Conservation (phyloP, 1,140 invertebrate genomes). For the Matsumurasca onukii region DNA sequence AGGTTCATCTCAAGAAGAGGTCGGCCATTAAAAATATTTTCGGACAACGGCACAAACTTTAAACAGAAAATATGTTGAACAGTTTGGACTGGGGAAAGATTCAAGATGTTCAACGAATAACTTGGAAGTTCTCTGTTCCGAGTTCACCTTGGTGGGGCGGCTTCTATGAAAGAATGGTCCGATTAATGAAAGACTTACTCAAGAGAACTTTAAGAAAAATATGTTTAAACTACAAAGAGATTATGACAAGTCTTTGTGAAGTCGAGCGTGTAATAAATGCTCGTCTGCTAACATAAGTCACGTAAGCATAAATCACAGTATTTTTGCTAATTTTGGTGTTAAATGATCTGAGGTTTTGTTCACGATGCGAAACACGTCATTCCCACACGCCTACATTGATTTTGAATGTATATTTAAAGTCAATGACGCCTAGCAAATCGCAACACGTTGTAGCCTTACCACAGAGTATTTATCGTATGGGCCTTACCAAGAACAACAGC, state of each 20-base stretch:
- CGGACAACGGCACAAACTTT: slow-evolving; percentile 50
- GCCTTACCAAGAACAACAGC: no score
- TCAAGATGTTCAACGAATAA: slow-evolving; percentile 39
- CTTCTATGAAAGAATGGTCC: slow-evolving; percentile 46
- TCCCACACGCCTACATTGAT: no score
- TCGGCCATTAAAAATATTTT: slow-evolving; percentile 45
- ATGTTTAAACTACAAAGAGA: slow-evolving; percentile 28
- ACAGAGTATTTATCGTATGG: no score
- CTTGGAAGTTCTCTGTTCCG: slow-evolving; percentile 50
- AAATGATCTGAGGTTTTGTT: no score
- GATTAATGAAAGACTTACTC: slow-evolving; percentile 35
- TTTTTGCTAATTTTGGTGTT: no score
- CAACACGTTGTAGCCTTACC: no score
- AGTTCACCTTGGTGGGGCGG: slow-evolving; percentile 46
- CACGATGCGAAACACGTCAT: no score
- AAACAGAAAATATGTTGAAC: slow-evolving; percentile 40
- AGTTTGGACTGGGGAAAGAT: slow-evolving; percentile 43
- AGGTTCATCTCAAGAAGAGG: slow-evolving; percentile 45
- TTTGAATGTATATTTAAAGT: no score
- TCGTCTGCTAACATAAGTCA: slow-evolving; percentile 45
- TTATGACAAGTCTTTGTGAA: slow-evolving; percentile 30
- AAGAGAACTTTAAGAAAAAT: slow-evolving; percentile 28
- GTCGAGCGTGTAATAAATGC: slow-evolving; percentile 42
- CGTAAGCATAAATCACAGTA: no score
- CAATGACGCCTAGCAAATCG: no score